phyloP scores from a whole-genome alignment of 2,888 invertebrate species.

The Scaptomyza caliginosa region DNA sequence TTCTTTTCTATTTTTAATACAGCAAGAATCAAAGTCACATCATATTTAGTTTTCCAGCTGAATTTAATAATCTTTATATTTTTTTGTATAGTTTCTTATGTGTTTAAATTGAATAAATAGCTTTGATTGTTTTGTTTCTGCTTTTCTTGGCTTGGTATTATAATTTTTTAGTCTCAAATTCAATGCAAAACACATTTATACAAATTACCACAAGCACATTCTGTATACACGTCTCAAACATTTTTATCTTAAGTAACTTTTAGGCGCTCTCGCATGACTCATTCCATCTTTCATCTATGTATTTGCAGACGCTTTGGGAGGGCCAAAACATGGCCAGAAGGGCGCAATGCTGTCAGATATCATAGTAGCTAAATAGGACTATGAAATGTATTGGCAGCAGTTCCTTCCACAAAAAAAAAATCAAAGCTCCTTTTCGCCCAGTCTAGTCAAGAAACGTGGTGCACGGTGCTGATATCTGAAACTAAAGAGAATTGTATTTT shows the following conservation, averaged over 20 bases:
- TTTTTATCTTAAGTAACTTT: slow-evolving; percentile 4
- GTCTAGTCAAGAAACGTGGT: slow-evolving; percentile 61
- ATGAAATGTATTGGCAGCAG: slow-evolving; percentile 59
- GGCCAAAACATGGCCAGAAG: slow-evolving; percentile 70
- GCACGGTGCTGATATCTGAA: slow-evolving; percentile 47
- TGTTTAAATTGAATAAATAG: slow-evolving; percentile 31
- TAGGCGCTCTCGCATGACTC: slow-evolving; percentile 55
- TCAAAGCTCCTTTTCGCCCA: slow-evolving; percentile 44
- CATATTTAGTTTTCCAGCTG: slow-evolving; percentile 57
- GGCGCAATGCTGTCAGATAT: slow-evolving; percentile 80
- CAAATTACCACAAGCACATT: slow-evolving; percentile 22
- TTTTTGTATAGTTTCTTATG: background rate
- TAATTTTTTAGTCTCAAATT: slow-evolving; percentile 20
- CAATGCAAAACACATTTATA: slow-evolving; percentile 1
- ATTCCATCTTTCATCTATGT: slow-evolving; percentile 72
- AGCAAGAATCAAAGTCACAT: slow-evolving; percentile 60
- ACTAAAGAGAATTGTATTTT: slow-evolving; percentile 65
- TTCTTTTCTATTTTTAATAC: slow-evolving; percentile 48
- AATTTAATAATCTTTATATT: slow-evolving; percentile 26
- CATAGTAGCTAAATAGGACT: slow-evolving; percentile 68
- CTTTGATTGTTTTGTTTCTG: background rate
- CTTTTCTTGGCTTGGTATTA: slow-evolving; percentile 7
- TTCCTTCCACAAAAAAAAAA: slow-evolving; percentile 47
- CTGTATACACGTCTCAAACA: slow-evolving; percentile 14
- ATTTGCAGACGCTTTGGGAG: slow-evolving; percentile 79